phyloP scores from a whole-genome alignment of 2,888 invertebrate species.

The Phorcus lineatus region DNA sequence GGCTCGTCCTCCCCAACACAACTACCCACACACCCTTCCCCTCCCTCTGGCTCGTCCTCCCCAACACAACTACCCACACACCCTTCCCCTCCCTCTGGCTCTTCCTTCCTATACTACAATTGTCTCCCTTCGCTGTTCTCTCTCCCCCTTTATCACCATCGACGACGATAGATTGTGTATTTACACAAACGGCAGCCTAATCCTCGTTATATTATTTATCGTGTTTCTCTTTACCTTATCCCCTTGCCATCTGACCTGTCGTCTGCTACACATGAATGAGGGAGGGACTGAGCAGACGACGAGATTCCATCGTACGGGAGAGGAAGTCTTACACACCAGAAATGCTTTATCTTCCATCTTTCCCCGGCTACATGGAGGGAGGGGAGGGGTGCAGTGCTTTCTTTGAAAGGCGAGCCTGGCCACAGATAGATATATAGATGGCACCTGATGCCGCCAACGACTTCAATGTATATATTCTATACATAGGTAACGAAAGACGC shows the following conservation, averaged over 20 bases:
- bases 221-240: neutral
- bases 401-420: neutral
- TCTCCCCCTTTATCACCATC: neutral
- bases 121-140: neutral
- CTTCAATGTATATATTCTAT: neutral
- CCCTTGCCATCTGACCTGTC: neutral
- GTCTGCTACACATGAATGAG: neutral
- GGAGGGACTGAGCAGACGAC: neutral
- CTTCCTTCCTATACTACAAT: neutral
- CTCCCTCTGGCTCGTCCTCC: neutral
- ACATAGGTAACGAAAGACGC: neutral
- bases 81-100: neutral
- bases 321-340: neutral
- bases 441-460: neutral
- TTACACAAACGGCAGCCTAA: neutral
- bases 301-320: neutral
- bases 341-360: neutral
- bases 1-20: no score
- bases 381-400: neutral
- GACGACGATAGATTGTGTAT: neutral
- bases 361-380: neutral
- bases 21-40: no score
- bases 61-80: neutral
- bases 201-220: neutral
- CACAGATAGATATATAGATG: neutral